Base-by-base conservation (phyloP, 2,797 vertebrate species). In the Triplophysa yarkandensis region DNA sequence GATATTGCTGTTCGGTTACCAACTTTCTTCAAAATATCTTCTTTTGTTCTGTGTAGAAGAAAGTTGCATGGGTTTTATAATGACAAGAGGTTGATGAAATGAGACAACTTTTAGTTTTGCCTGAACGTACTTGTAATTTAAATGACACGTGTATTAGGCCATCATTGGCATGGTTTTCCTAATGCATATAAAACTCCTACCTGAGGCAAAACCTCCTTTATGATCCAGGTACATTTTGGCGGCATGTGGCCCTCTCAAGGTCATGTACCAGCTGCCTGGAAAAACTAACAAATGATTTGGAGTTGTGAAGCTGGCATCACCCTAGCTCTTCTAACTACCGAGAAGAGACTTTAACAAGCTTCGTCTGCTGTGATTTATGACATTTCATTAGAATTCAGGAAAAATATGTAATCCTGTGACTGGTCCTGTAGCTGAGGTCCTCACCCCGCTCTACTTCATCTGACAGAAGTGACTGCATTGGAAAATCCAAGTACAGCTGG, bases 351-450 rank as follows among this genome's bases (percentile, higher is more conserved):
- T 75, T 64, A 50, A 52, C 64, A 28, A n/a, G 34, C 57, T 32
- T 73, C 69, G 21, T 48, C 72, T 67, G 54, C 34, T 60, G 11
- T 79, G 72, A 77, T 78, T 80, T 79, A 71, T 68, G 27, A 46
- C 43, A 41, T 34, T 82, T 70, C 60, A 63, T 77, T 67, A 81
- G 46, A 73, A 77, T 78, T 74, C 76, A 66, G 52, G 55, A 69
- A 61, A 66, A 72, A 43, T 62, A 55, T 19, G 6, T 14, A 21
- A 63, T 72, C 41, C 64, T 61, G 19, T 16, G 32, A 39, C 62
- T 19, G 46, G 6, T 62, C 21, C 21, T 62, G 30, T 39, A 54
- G 61, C 60, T 25, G 39, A 64, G 61, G 71, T 64, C 61, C 6
- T 57, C 72, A 60, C 17, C 16, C 17, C 21, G 46, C 41, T 28